These are phyloP conservation scores for Panagrolaimus sp. DNA, from an alignment of 1,140 invertebrate genomes.

Conservation along the genomic window DNA sequence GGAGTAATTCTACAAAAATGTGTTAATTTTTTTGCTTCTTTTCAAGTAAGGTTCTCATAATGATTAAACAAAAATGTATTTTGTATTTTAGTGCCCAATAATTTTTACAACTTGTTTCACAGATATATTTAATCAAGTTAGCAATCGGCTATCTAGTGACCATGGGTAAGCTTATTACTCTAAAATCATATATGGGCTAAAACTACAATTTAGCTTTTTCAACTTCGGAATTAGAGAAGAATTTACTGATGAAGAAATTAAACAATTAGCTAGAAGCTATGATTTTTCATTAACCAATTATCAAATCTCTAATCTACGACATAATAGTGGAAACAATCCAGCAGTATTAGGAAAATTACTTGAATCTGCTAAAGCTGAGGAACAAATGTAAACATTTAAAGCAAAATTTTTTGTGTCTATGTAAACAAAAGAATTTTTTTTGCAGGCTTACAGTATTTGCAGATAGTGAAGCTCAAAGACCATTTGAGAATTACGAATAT, in stretches of 20 bases:
- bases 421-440: too few species aligned
- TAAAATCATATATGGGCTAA: too few species aligned
- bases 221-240: not conserved
- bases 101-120: slow-evolving; percentile 5
- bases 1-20: not conserved
- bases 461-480: not conserved
- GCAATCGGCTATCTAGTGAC: not conserved
- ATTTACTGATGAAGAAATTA: not conserved
- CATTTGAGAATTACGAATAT: not conserved
- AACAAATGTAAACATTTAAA: not conserved
- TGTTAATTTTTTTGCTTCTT: slow-evolving; percentile 8
- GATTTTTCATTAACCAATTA: not conserved
- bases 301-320: not conserved
- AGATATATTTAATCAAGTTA: not conserved
- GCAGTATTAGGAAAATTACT: not conserved
- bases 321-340: not conserved
- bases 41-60: not conserved
- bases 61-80: not conserved
- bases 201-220: too few species aligned
- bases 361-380: not conserved
- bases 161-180: not conserved
- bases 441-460: too few species aligned
- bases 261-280: not conserved
- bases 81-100: not conserved
- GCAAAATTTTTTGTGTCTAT: not conserved